A percentile compares a stretch with the other conserved stretches of the same genome.
phyloP scores from a whole-genome alignment of 2,797 vertebrate genomes.

The Selene dorsalis region DNA sequence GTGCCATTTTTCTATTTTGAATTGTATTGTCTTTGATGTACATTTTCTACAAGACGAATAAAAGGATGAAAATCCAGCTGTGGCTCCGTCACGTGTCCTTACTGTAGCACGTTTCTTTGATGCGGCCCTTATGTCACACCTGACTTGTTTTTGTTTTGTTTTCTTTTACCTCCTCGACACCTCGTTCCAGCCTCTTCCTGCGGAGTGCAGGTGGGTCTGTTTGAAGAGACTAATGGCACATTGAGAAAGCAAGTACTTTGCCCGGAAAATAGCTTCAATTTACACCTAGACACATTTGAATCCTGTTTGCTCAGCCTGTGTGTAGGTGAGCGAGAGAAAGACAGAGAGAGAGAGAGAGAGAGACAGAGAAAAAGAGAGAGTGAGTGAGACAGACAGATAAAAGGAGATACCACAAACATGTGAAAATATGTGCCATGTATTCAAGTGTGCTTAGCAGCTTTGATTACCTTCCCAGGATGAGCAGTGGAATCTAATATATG shows the following conservation, averaged over 20 bases:
- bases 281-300: constrained; percentile 41
- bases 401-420: constrained; percentile 31
- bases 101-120: constrained; percentile 10
- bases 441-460: constrained; percentile 5
- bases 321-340: background rate
- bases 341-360: background rate
- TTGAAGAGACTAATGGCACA: constrained; percentile 70
- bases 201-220: constrained; percentile 52
- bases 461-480: constrained; percentile 10
- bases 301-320: background rate
- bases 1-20: constrained; percentile 88
- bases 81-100: constrained; percentile 46
- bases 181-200: background rate
- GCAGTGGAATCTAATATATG: background rate
- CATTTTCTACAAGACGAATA: constrained; percentile 81
- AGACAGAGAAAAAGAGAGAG: background rate
- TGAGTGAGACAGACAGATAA: background rate
- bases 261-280: constrained; percentile 61
- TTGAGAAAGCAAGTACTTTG: constrained; percentile 38
- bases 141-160: constrained; percentile 5
- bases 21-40: constrained; percentile 83
- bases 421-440: constrained; percentile 41
- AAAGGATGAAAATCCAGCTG: constrained; percentile 61
- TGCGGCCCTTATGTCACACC: background rate
- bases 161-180: background rate